These are phyloP conservation scores for Geophilus truncorum DNA, from an alignment of 2,888 invertebrate genomes.

Conservation along the genomic window DNA sequence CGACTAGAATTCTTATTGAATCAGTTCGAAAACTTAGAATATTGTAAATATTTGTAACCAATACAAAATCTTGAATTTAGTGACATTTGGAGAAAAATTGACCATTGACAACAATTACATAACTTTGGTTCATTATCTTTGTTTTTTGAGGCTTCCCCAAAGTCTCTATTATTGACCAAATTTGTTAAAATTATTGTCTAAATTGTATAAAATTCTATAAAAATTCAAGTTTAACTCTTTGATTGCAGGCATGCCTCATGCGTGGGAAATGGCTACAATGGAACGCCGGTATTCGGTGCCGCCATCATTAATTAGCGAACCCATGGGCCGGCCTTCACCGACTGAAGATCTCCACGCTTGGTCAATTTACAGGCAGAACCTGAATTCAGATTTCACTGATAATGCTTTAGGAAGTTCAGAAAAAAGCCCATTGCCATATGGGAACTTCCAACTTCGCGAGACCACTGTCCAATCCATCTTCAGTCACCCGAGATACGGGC, in stretches of 20 bases:
- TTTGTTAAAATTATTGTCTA: no score
- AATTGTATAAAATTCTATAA: not conserved
- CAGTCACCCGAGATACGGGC: conserved; percentile 79
- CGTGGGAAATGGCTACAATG: conserved; percentile 55
- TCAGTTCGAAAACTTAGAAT: no score
- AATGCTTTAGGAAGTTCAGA: conserved; percentile 88
- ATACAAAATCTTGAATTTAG: no score
- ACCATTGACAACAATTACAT: no score
- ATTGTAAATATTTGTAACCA: no score
- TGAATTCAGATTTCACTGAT: conserved; percentile 92
- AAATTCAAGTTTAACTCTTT: not conserved
- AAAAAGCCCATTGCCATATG: conserved; percentile 86
- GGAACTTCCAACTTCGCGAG: conserved; percentile 87
- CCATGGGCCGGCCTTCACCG: conserved; percentile 37
- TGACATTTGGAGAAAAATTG: no score
- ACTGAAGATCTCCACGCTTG: conserved; percentile 86
- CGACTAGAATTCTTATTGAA: no score
- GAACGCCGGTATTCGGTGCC: conserved; percentile 86
- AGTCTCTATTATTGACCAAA: no score
- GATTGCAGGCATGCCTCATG: conserved; percentile 40
- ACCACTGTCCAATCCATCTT: conserved; percentile 88
- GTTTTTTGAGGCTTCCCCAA: no score
- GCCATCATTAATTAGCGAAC: conserved; percentile 41
- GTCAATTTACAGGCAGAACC: conserved; percentile 84
- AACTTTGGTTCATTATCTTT: no score